phyloP scores from a whole-genome alignment of 1,140 invertebrate species.

The Vanessa tameamea region DNA sequence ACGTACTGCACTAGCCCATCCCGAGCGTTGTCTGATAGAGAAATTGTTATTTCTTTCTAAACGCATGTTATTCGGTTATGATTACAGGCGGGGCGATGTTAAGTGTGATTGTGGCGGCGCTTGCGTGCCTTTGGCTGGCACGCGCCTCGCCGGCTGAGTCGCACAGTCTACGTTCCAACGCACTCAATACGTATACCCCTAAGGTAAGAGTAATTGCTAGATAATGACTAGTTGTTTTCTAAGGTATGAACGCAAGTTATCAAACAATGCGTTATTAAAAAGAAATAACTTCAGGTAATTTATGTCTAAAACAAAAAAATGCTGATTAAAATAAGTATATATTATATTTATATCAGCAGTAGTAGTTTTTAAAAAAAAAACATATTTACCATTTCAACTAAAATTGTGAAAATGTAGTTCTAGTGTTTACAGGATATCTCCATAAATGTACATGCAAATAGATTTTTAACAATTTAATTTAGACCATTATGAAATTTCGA shows the following conservation, averaged over 20 bases:
- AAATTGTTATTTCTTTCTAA: background rate
- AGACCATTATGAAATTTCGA: too few relatives aligned
- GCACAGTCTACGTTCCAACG: conserved; percentile 54
- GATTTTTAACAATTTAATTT: too few relatives aligned
- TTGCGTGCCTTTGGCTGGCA: conserved; percentile 75
- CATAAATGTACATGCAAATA: too few relatives aligned
- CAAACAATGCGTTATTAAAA: too few relatives aligned
- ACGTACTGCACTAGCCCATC: background rate
- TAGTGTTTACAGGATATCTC: too few relatives aligned
- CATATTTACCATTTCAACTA: too few relatives aligned
- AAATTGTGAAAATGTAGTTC: too few relatives aligned
- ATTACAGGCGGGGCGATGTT: conserved; percentile 74
- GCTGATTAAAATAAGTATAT: too few relatives aligned
- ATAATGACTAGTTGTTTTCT: background rate
- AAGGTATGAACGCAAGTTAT: background rate
- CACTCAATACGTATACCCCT: conserved; percentile 50
- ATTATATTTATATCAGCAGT: too few relatives aligned
- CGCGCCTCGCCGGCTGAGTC: conserved; percentile 65
- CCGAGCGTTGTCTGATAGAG: background rate
- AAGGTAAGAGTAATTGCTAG: conserved; percentile 41
- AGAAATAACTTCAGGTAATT: too few relatives aligned
- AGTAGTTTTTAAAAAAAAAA: too few relatives aligned
- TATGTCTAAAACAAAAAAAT: too few relatives aligned
- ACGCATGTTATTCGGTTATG: background rate
- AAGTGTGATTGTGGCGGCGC: conserved; percentile 67